Evolutionary conservation across 35 echinoderm and acorn worm species (phyloP).

Genomic region (Heliocidaris erythrogramma): DNA sequence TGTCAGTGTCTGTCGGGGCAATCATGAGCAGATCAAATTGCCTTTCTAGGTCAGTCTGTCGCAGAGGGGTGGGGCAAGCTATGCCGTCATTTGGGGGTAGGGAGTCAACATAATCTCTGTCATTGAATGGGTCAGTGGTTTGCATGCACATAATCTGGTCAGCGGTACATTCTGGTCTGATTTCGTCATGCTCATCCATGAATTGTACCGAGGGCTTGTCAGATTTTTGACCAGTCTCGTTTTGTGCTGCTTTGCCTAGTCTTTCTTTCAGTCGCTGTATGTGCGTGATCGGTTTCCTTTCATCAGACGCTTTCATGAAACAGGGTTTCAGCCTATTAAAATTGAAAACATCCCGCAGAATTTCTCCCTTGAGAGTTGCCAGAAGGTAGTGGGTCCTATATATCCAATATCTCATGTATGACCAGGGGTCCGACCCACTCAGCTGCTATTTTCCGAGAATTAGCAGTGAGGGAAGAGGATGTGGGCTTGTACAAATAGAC

Average conservation of each 20-base stretch:
- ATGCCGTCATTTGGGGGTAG: neutral
- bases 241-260: no score
- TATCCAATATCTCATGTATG: constrained; percentile 54
- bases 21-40: constrained; percentile 11
- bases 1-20: neutral
- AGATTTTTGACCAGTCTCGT: constrained; percentile 12
- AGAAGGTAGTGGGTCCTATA: no score
- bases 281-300: no score
- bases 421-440: constrained; percentile 62
- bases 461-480: constrained; percentile 58
- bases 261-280: no score
- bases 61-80: neutral
- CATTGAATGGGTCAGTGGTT: constrained; percentile 1
- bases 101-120: neutral
- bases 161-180: neutral
- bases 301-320: no score
- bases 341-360: no score
- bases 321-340: no score
- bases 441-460: constrained; percentile 60
- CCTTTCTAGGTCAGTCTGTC: neutral
- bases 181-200: constrained; percentile 45
- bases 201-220: constrained; percentile 36
- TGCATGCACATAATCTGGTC: neutral
- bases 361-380: no score
- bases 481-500: constrained; percentile 64